phyloP scores from a whole-genome alignment of 2,888 invertebrate genomes.

The Phengaris arion region DNA sequence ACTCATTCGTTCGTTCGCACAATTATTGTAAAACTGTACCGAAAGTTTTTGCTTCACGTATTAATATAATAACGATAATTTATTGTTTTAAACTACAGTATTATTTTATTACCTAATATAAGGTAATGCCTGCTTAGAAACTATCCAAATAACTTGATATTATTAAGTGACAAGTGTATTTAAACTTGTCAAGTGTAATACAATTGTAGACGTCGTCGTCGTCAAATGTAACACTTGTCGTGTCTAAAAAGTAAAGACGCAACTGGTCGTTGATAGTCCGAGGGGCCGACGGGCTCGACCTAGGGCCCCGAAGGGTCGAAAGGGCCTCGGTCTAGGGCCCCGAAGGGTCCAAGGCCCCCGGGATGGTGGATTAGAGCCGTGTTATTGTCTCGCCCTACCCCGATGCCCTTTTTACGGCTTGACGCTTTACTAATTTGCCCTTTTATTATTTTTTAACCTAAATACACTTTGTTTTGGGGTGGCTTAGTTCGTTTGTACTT shows the following conservation, averaged over 20 bases:
- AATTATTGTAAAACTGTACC: too few relatives aligned
- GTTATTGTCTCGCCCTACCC: conserved; percentile 10
- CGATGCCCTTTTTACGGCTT: conserved; percentile 26
- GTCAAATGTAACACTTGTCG: background rate
- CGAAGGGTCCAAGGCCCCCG: conserved; percentile 2
- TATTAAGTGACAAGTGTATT: background rate
- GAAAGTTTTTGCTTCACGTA: too few relatives aligned
- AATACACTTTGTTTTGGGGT: conserved; percentile 23
- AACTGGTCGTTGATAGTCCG: background rate
- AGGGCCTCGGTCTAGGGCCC: background rate
- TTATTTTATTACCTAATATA: too few relatives aligned
- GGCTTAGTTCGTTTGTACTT: conserved; percentile 2
- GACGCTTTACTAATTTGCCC: conserved; percentile 20
- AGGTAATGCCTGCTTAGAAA: too few relatives aligned
- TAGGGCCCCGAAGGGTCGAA: background rate
- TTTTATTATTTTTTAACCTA: conserved; percentile 27
- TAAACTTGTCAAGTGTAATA: background rate
- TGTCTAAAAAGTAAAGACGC: background rate
- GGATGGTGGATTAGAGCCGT: conserved; percentile 19
- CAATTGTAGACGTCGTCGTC: background rate
- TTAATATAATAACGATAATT: too few relatives aligned
- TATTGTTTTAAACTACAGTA: too few relatives aligned
- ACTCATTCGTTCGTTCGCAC: too few relatives aligned
- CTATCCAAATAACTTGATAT: background rate
- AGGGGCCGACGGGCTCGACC: background rate